phyloP scores from a whole-genome alignment of 2,113 vertebrate genomes.

The Gobio gobio region DNA sequence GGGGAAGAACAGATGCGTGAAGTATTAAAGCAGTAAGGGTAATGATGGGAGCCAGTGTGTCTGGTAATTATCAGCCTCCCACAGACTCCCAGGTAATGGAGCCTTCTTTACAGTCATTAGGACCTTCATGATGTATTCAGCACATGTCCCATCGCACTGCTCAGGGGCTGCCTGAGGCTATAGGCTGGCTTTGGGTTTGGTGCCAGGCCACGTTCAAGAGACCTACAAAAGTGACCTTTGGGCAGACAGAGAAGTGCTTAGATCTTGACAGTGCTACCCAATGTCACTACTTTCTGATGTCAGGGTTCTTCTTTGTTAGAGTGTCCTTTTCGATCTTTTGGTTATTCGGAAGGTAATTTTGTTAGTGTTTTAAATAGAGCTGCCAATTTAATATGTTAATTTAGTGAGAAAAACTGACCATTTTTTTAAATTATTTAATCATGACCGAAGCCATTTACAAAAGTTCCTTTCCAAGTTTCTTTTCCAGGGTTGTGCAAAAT shows the following conservation, averaged over 20 bases:
- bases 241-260: constrained; percentile 23
- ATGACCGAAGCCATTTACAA: neutral
- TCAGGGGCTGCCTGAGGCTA: neutral
- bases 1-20: constrained; percentile 11
- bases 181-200: neutral
- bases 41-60: constrained; percentile 4
- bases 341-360: neutral
- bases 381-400: neutral
- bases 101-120: constrained; percentile 24
- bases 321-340: neutral
- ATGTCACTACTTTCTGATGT: constrained; percentile 12
- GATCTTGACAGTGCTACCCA: constrained; percentile 8
- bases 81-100: constrained; percentile 16
- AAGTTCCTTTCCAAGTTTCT: neutral
- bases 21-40: constrained; percentile 31
- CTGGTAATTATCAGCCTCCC: constrained; percentile 39
- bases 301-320: neutral
- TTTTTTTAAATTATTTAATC: neutral
- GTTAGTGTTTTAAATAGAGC: neutral
- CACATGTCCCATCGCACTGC: neutral
- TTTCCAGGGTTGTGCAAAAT: neutral
- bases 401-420: neutral
- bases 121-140: constrained; percentile 30
- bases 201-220: constrained; percentile 12
- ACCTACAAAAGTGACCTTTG: constrained; percentile 16